Evolutionary conservation across 2,113 vertebrate species (phyloP).

Genomic region (Malurus elegans): DNA sequence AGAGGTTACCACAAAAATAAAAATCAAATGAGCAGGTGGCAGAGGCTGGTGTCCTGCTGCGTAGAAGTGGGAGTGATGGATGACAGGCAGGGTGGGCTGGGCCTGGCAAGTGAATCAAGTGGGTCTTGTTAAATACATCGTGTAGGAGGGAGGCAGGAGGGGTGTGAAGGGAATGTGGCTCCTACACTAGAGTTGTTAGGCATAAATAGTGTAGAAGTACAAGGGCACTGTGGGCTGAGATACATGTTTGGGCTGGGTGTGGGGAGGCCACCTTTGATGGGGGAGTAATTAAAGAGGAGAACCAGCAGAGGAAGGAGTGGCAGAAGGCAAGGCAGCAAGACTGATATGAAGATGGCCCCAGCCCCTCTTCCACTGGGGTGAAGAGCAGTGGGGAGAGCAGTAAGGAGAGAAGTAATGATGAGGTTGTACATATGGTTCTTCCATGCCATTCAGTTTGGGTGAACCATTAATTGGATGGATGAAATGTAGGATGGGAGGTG

Average conservation of each 20-base stretch:
- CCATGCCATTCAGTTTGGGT: not conserved
- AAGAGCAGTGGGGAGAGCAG: not conserved
- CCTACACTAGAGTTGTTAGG: not conserved
- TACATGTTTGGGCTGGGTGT: not conserved
- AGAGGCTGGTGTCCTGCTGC: not conserved
- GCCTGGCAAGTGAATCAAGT: not conserved
- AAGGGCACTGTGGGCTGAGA: not conserved
- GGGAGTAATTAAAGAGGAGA: not conserved
- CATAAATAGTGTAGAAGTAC: not conserved
- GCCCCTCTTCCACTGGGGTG: not conserved
- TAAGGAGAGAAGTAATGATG: not conserved
- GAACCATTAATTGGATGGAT: not conserved
- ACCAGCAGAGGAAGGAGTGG: not conserved
- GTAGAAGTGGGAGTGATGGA: conserved; percentile 7
- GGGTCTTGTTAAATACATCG: not conserved
- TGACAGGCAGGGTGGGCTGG: not conserved
- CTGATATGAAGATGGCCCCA: not conserved
- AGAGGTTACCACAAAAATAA: conserved; percentile 4
- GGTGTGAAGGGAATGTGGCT: not conserved
- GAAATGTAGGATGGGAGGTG: not conserved
- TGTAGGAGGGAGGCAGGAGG: not conserved
- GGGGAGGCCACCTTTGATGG: not conserved
- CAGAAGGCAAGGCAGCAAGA: not conserved
- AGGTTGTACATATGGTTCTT: not conserved
- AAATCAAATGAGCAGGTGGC: conserved; percentile 1